Base-by-base conservation (phyloP, 2,888 invertebrate genomes). In the Cantharis rustica region DNA sequence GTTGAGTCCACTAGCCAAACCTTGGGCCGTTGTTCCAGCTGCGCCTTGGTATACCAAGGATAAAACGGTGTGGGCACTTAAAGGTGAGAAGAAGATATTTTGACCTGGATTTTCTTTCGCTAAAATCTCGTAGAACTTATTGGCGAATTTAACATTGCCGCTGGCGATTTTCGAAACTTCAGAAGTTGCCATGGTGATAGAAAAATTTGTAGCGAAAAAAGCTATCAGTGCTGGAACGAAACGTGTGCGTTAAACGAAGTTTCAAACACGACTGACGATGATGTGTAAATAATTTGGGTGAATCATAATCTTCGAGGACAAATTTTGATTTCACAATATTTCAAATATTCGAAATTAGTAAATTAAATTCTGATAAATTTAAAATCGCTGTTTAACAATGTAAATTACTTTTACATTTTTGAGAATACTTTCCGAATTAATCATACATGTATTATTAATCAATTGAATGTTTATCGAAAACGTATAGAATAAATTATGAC, bases 11-110 rank as follows among this genome's bases (percentile, higher is more conserved):
- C 80, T 80, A 7, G 82, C 80, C 74, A 88, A 84, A 27, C 84
- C 84, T 47, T 84, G 78, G 11, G 84, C 83, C 3, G 88, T 88
- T 16, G 80, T 68, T 0, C 86, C 88, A n/a, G 72, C 82, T 10
- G 88, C 84, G 0, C 88, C 89, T 79, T 87, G 86, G 61, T 86
- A 85, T 0, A 86, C 85, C 83, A 89, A 82, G 0, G 88, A 83
- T 5, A 89, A 83, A 10, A 88, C 85, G 5, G 87, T 85, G 80
- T 89, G 88, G 11, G 85, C 85, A 79, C 88, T 88, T 17, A 88
- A 84, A 2, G 89, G 88, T 0, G 88, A 89, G 79, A 88, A 87
- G 77, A 89, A 85, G 0, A 88, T 81, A 81, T 89, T 89, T 71
- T 66, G n/a, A 16, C 64, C 64, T 20, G 82, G 69, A 27, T 83